phyloP scores from a whole-genome alignment of 2,113 vertebrate genomes.

The Erythrocebus patas region DNA sequence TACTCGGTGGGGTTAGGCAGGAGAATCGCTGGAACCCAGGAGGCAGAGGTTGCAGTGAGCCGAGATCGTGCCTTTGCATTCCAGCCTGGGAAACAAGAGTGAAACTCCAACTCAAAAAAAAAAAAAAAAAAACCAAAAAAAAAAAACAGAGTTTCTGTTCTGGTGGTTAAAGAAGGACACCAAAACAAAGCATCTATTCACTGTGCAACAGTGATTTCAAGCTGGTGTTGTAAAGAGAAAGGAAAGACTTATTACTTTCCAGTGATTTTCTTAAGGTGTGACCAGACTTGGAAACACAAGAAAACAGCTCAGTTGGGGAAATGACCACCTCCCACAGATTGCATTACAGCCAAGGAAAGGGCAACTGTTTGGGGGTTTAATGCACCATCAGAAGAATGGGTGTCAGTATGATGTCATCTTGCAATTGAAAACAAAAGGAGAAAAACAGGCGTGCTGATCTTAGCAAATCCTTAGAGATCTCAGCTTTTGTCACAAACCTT shows the following conservation, averaged over 20 bases:
- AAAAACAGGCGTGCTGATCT: background rate
- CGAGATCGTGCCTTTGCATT: too few species aligned
- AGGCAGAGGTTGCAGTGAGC: too few species aligned
- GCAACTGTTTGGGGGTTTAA: background rate
- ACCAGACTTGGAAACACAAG: background rate
- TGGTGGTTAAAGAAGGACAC: background rate
- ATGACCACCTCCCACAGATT: background rate
- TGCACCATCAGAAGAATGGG: background rate
- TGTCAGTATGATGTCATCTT: background rate
- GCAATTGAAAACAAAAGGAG: background rate
- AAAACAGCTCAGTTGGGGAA: background rate
- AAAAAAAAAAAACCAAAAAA: too few species aligned
- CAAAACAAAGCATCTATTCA: background rate
- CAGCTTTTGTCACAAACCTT: conserved; percentile 7
- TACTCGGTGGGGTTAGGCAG: too few species aligned
- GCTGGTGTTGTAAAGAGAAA: background rate
- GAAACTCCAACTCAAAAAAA: too few species aligned
- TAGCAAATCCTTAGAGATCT: background rate
- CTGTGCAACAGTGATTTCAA: background rate
- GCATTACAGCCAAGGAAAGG: background rate
- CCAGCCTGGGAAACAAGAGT: too few species aligned
- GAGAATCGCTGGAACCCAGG: too few species aligned
- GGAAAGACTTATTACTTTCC: background rate
- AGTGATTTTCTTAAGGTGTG: background rate
- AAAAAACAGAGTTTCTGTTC: background rate